A percentile compares a stretch with the other conserved stretches of the same genome.
phyloP scores from a whole-genome alignment of 2,888 invertebrate species.

The Blera fallax region DNA sequence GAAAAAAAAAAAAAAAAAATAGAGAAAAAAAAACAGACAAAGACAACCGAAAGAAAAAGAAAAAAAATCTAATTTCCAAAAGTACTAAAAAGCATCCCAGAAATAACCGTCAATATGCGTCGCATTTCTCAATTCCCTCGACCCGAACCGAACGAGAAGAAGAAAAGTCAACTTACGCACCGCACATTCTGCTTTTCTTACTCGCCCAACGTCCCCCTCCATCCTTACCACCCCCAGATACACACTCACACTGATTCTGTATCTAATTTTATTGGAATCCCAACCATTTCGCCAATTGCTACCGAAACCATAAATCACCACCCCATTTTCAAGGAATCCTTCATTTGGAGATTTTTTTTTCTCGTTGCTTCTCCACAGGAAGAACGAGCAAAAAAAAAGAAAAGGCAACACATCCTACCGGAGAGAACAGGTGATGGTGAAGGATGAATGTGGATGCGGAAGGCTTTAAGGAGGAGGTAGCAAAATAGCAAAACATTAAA shows the following conservation, averaged over 20 bases:
- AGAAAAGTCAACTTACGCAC: constrained; percentile 59
- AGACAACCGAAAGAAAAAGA: neutral
- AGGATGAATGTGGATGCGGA: constrained; percentile 9
- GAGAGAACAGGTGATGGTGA: constrained; percentile 58
- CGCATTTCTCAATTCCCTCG: constrained; percentile 46
- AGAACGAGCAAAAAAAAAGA: neutral
- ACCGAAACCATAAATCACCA: constrained; percentile 71
- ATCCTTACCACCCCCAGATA: neutral
- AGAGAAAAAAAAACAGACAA: neutral
- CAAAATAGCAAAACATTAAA: constrained; percentile 77
- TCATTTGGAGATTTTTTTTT: constrained; percentile 49
- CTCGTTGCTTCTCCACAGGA: neutral
- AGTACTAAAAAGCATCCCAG: constrained; percentile 40
- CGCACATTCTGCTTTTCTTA: neutral
- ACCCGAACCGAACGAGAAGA: constrained; percentile 21
- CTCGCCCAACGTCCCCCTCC: neutral
- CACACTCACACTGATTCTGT: constrained; percentile 40
- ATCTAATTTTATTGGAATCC: constrained; percentile 73
- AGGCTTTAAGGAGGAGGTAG: constrained; percentile 39
- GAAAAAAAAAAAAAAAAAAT: neutral
- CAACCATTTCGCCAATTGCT: constrained; percentile 71
- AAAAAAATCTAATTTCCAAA: constrained; percentile 59
- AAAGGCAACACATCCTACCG: neutral
- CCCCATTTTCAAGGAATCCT: constrained; percentile 68
- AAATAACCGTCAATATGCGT: constrained; percentile 55